phyloP scores from a whole-genome alignment of 1,140 invertebrate genomes.

The Drosophila kanapiae region DNA sequence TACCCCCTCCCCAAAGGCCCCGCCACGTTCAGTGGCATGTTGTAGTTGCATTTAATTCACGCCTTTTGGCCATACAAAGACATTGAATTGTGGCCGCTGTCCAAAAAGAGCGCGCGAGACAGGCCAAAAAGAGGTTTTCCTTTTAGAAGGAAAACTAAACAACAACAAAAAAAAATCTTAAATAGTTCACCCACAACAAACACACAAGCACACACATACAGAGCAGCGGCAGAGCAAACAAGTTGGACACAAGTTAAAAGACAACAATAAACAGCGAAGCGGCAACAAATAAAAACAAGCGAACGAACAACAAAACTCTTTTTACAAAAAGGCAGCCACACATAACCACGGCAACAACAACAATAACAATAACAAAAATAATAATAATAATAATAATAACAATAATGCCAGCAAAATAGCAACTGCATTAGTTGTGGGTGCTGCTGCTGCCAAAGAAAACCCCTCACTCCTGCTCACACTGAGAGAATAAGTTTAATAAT shows the following conservation, averaged over 20 bases:
- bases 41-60: slow-evolving; percentile 66
- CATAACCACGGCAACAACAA: slow-evolving; percentile 41
- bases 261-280: slow-evolving; percentile 44
- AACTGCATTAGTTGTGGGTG: slow-evolving; percentile 43
- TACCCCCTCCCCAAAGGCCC: neutral
- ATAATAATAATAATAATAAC: slow-evolving; percentile 32
- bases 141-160: slow-evolving; percentile 34
- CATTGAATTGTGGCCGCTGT: slow-evolving; percentile 69
- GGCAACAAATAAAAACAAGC: slow-evolving; percentile 29
- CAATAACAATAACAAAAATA: slow-evolving; percentile 25
- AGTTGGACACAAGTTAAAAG: slow-evolving; percentile 28
- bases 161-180: slow-evolving; percentile 21
- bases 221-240: slow-evolving; percentile 19
- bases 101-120: slow-evolving; percentile 36
- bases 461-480: slow-evolving; percentile 3
- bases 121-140: slow-evolving; percentile 46
- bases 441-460: slow-evolving; percentile 11
- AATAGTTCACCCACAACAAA: slow-evolving; percentile 35
- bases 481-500: neutral
- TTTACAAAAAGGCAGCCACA: slow-evolving; percentile 45
- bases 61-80: slow-evolving; percentile 71
- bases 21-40: slow-evolving; percentile 14
- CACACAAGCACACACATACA: neutral
- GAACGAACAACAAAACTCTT: slow-evolving; percentile 43
- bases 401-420: slow-evolving; percentile 22